Percentiles rank a stretch among this genome's conserved stretches.
Evolutionary conservation across 2,113 vertebrate species (phyloP).

Genomic region (Tricholaema leucomelas): DNA sequence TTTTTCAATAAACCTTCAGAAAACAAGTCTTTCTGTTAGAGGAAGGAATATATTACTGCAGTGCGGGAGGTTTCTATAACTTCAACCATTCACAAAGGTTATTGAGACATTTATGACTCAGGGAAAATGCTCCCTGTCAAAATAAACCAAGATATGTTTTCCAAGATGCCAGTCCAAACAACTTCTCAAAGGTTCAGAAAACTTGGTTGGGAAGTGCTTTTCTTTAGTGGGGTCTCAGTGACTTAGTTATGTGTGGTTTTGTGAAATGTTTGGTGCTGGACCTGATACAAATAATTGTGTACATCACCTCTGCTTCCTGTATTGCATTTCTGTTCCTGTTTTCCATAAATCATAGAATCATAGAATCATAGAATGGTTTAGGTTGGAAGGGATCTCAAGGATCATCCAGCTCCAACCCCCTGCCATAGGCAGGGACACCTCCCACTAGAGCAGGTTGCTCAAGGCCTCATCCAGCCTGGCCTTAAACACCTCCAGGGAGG

Average conservation of each 20-base stretch:
- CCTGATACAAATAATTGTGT: neutral
- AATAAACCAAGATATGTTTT: slow-evolving; percentile 57
- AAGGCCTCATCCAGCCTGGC: too few relatives aligned
- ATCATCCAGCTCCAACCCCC: too few relatives aligned
- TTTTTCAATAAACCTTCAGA: slow-evolving; percentile 72
- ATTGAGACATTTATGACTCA: slow-evolving; percentile 60
- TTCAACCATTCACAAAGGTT: slow-evolving; percentile 53
- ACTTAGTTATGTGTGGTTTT: neutral
- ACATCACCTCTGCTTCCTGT: neutral
- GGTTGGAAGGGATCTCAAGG: too few relatives aligned
- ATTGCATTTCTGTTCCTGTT: neutral
- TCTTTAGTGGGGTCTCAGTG: neutral
- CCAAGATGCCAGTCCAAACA: slow-evolving; percentile 6
- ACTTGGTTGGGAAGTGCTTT: neutral
- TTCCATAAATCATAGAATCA: too few relatives aligned
- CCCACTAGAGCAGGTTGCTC: too few relatives aligned
- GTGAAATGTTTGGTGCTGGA: neutral
- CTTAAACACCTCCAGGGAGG: too few relatives aligned
- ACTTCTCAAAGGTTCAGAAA: neutral
- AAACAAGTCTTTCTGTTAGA: slow-evolving; percentile 54
- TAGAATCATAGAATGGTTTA: too few relatives aligned
- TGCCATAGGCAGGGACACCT: too few relatives aligned
- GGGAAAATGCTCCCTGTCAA: slow-evolving; percentile 36
- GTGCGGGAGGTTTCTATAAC: slow-evolving; percentile 58
- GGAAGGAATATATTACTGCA: slow-evolving; percentile 61